Base-by-base conservation (phyloP, 2,113 vertebrate genomes). In the Stictonetta naevosa region DNA sequence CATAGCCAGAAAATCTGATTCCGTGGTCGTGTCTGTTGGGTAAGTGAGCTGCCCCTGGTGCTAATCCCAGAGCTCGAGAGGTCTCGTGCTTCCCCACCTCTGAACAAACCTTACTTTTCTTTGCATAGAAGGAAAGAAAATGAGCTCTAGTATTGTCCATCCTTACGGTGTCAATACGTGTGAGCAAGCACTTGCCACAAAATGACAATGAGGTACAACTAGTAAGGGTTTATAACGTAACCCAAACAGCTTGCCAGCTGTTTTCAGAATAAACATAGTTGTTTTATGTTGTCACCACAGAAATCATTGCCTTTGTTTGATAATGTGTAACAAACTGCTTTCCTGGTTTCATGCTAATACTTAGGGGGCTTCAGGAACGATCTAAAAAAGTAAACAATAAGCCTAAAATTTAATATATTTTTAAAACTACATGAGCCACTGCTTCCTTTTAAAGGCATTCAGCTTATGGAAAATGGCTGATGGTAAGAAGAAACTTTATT, bases 11-110 rank as follows among this genome's bases (percentile, higher is more conserved):
- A 71, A 93, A 28, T 71, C 55, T 34, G 95, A 94, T 55, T 94
- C 96, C 5, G 92, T 94, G 83, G 86, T 86, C 50, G 73, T 66
- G 25, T 95, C 92, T 81, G 83, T 93, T 33, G 95, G 94, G 88
- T 94, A 83, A 96, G 95, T 92, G 68, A 92, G 19, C 44, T 71
- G 66, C 56, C 50, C 36, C 16, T 36, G 31, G 10, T 7, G 46
- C 11, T 53, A 44, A 25, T n/a, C 56, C 46, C 21, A 36, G 22
- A 60, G 48, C 10, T 3, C 26, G 21, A 36, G 2, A 68, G 71
- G 9, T 64, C 46, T 3, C 3, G 29, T 21, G 56, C 72, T 81
- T 28, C 22, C 10, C 20, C 46, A 22, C 46, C 10, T 48, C 46
- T 22, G 20, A 48, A 48, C 46, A 48, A 48, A 19, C 20, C 46